Percentiles rank a stretch among this genome's conserved stretches.
These are phyloP conservation scores for Cheilosia vernalis DNA, from an alignment of 2,888 invertebrate species.

Conservation along the genomic window DNA sequence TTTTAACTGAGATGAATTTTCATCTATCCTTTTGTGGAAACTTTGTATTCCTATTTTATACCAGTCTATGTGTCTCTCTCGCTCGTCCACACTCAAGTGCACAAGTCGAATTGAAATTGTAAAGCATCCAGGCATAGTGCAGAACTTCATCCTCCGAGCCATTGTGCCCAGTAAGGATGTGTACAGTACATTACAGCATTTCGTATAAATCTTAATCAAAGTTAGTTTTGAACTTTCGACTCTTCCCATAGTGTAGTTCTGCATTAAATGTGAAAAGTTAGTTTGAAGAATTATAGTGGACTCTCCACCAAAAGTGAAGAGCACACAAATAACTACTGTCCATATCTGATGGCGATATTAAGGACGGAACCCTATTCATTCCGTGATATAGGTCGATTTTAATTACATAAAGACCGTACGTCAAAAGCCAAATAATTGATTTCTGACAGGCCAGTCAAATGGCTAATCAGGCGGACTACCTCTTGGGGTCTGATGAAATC, in stretches of 20 bases:
- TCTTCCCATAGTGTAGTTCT: constrained; percentile 42
- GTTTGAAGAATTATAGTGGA: constrained; percentile 53
- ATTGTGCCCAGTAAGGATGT: constrained; percentile 4
- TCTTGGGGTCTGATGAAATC: neutral
- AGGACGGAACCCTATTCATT: constrained; percentile 21
- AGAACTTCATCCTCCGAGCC: constrained; percentile 32
- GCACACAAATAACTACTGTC: constrained; percentile 18
- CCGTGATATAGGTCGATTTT: neutral
- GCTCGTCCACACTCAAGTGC: neutral
- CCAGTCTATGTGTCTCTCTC: constrained; percentile 7
- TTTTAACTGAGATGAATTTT: constrained; percentile 62
- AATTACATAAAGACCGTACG: no score
- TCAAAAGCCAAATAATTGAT: no score
- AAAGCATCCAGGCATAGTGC: constrained; percentile 26
- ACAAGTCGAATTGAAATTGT: constrained; percentile 55
- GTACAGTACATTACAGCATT: constrained; percentile 62
- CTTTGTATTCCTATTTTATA: constrained; percentile 57
- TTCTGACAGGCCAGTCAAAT: no score
- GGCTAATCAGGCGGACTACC: no score
- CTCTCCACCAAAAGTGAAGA: neutral
- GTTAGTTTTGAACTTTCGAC: constrained; percentile 73
- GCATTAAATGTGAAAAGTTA: constrained; percentile 71
- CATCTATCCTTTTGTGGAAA: constrained; percentile 70
- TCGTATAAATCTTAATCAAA: constrained; percentile 74
- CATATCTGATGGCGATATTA: constrained; percentile 17